A percentile compares a stretch with the other conserved stretches of the same genome.
Conservation (phyloP, 2,113 vertebrate species). For the Elaphurus davidianus region DNA sequence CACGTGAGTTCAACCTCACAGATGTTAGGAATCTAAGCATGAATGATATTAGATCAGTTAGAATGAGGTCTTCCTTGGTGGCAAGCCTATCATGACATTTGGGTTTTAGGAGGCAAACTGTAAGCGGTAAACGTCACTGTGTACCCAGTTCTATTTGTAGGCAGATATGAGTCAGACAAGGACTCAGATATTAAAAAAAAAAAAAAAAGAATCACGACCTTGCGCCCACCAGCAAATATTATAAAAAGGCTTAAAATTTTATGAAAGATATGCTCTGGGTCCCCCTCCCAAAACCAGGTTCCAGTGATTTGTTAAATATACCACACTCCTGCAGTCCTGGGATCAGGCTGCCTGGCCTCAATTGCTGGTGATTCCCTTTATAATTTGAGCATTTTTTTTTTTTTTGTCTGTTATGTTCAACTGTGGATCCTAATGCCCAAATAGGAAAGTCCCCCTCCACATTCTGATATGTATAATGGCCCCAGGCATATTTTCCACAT, state of each 20-base stretch:
- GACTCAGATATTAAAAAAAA: background rate
- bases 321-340: background rate
- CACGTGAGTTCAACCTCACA: background rate
- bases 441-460: background rate
- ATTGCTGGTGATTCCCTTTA: background rate
- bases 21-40: background rate
- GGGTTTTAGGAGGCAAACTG: background rate
- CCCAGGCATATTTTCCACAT: background rate
- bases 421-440: background rate
- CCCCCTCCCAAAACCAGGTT: background rate
- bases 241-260: background rate
- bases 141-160: background rate
- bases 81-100: background rate
- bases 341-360: background rate
- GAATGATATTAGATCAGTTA: background rate
- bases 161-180: background rate
- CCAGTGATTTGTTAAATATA: background rate
- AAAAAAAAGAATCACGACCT: background rate
- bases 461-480: background rate
- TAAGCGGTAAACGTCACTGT: background rate
- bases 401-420: background rate
- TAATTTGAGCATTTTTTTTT: background rate
- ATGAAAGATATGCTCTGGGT: background rate
- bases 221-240: background rate
- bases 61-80: background rate